Base-by-base conservation (phyloP, 2,113 vertebrate genomes). In the Accipiter cooperii region DNA sequence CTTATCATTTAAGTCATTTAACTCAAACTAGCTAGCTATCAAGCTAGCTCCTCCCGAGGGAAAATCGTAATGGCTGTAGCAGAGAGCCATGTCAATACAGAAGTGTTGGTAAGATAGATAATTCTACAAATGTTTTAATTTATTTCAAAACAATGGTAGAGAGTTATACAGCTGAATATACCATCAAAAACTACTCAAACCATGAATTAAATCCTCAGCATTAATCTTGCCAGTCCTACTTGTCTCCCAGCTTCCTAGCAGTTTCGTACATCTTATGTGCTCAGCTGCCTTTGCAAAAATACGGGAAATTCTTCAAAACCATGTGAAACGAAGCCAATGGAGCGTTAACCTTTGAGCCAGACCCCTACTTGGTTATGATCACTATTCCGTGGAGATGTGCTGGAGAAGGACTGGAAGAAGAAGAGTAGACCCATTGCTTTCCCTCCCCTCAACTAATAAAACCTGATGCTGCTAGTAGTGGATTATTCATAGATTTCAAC, bases 1-100 rank as follows among this genome's bases (percentile, higher is more conserved):
- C 91, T 87, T 96, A 88, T 40, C 93, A 28, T 96, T 96, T 92
- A 93, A 96, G 75, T 89, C 79, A 65, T 95, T 96, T 96, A 96
- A 95, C 94, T 97, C 91, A 97, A 93, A 96, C 86, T 82, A 94
- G 90, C 85, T 65, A 93, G 70, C 90, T 95, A 73, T 87, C 89
- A 83, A 92, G 66, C 71, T 80, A 74, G 92, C 82, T 84, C 70
- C 85, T 97, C 93, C 68, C 54, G 60, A 49, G 95, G 65, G 76
- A 77, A 83, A 76, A n/a, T n/a, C 0, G 0, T 89, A 85, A 84
- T 86, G 76, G 68, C 89, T 71, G n/a, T 4, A 90, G 78, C 82
- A 88, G 66, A 79, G 44, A 55, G 29, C 51, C 54, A 31, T 7
- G 49, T 95, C 74, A 7, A 87, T 86, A 64, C 46, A 47, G 42